These are phyloP conservation scores for Hormaphis cornu DNA, from an alignment of 1,140 invertebrate species.

Conservation along the genomic window DNA sequence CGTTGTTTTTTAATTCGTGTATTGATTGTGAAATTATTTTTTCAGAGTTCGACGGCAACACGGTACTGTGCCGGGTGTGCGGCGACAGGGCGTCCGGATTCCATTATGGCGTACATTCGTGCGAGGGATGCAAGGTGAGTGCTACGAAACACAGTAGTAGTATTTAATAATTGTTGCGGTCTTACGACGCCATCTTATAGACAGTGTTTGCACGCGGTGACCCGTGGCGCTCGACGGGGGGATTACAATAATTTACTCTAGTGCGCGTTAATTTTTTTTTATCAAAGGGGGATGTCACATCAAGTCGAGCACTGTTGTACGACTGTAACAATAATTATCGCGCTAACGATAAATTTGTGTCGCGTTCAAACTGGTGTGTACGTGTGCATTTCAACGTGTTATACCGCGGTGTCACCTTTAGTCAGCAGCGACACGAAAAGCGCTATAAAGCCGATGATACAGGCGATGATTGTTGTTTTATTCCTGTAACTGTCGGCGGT, in stretches of 20 bases:
- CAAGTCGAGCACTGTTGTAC: no score
- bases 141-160: background rate
- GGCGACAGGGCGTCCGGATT: conserved; percentile 98
- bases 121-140: conserved; percentile 98
- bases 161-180: background rate
- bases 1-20: background rate
- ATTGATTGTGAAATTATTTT: conserved; percentile 38
- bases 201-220: no score
- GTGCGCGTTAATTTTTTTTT: no score
- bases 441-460: no score
- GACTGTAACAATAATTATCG: no score
- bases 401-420: background rate
- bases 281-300: no score
- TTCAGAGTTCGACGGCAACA: conserved; percentile 98
- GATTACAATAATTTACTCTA: no score
- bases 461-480: no score
- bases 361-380: background rate
- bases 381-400: background rate
- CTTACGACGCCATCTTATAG: no score
- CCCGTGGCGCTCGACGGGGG: no score
- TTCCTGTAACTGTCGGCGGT: no score
- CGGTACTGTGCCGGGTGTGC: conserved; percentile 95
- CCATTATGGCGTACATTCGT: conserved; percentile 98
- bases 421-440: no score
- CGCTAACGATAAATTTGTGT: background rate